Percentiles rank a stretch among this genome's conserved stretches.
Evolutionary conservation across 2,797 vertebrate genomes (phyloP).

Genomic region (Crenuchus spilurus): DNA sequence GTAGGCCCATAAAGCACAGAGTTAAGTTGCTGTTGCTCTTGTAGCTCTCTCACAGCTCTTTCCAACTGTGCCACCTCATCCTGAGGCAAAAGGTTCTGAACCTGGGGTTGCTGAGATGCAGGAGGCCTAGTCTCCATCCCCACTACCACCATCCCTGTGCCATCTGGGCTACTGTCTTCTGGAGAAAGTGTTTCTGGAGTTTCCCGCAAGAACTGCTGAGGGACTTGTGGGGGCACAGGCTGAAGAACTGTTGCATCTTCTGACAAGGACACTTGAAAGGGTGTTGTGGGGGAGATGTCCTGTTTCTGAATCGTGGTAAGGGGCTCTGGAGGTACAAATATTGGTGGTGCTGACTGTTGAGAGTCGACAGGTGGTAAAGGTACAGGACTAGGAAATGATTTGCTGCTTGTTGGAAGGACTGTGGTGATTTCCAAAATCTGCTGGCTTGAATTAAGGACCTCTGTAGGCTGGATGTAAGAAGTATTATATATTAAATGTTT

Average conservation of each 20-base stretch:
- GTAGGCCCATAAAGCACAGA: conserved; percentile 91
- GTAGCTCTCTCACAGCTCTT: conserved; percentile 91
- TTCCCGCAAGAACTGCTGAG: conserved; percentile 86
- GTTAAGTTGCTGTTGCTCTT: conserved; percentile 83
- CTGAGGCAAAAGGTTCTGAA: conserved; percentile 84
- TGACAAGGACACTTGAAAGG: conserved; percentile 84
- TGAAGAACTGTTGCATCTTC: conserved; percentile 81
- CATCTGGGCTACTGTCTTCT: conserved; percentile 77
- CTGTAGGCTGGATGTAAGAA: conserved; percentile 69
- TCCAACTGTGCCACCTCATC: conserved; percentile 90
- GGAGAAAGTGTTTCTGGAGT: conserved; percentile 84
- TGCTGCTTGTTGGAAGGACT: conserved; percentile 74
- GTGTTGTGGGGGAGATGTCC: conserved; percentile 85
- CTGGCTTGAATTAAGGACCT: conserved; percentile 84
- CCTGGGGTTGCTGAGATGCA: conserved; percentile 70
- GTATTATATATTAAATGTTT: conserved; percentile 29
- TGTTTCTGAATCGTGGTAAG: conserved; percentile 89
- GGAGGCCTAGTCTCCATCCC: conserved; percentile 78
- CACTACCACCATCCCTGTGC: conserved; percentile 79
- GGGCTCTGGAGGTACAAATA: conserved; percentile 83
- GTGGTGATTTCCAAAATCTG: conserved; percentile 85
- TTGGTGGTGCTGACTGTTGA: conserved; percentile 83
- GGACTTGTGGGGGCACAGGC: conserved; percentile 88
- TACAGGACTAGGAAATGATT: conserved; percentile 85
- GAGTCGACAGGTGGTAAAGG: conserved; percentile 86